Percentiles rank a stretch among this genome's conserved stretches.
phyloP scores from a whole-genome alignment of 2,797 vertebrate genomes.

The Todus mexicanus region DNA sequence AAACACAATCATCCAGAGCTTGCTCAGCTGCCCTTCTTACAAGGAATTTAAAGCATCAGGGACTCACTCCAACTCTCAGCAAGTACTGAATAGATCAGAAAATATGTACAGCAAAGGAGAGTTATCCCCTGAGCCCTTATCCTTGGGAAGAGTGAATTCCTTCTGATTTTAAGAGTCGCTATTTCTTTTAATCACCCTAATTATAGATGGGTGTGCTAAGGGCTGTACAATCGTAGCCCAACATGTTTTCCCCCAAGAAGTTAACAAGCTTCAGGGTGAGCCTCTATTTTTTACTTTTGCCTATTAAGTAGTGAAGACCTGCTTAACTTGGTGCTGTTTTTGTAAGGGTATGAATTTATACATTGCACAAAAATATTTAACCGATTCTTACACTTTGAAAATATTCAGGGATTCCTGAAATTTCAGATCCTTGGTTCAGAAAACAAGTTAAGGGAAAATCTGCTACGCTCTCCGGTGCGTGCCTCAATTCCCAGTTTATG shows the following conservation, averaged over 20 bases:
- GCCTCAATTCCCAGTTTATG: not conserved
- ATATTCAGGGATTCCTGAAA: not conserved
- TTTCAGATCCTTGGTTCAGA: not conserved
- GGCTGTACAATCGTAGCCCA: not conserved
- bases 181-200: not conserved
- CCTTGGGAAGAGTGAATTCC: not conserved
- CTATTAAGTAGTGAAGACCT: not conserved
- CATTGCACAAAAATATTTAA: not conserved
- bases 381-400: not conserved
- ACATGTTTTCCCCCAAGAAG: not conserved
- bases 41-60: not conserved
- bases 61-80: not conserved
- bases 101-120: not conserved
- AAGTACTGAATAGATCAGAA: not conserved
- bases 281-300: not conserved
- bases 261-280: not conserved
- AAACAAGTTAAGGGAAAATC: not conserved
- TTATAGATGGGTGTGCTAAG: not conserved
- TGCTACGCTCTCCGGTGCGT: accelerated
- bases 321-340: not conserved
- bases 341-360: not conserved
- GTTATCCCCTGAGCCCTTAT: too few relatives aligned
- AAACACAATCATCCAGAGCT: not conserved
- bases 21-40: not conserved
- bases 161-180: not conserved